Percentiles rank a stretch among this genome's conserved stretches.
Evolutionary conservation across 2,797 vertebrate genomes (phyloP).

Genomic region (Erithacus rubecula): DNA sequence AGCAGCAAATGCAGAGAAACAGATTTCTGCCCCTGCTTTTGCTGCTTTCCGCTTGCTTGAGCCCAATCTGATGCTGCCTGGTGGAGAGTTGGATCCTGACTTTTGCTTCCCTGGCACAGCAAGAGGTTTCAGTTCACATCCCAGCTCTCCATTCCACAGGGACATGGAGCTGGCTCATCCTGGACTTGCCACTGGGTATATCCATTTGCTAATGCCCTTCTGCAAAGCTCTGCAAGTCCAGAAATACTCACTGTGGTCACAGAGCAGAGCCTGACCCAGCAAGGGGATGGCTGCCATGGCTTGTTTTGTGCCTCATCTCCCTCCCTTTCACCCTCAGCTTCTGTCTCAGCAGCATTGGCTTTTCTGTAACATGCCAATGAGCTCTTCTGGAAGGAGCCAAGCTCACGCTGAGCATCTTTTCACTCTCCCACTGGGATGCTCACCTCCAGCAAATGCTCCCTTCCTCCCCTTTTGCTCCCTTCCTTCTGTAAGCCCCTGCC

Average conservation of each 20-base stretch:
- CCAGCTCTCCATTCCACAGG: background rate
- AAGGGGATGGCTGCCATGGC: background rate
- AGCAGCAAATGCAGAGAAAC: background rate
- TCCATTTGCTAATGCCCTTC: slow-evolving; percentile 46
- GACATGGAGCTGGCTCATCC: rapidly evolving
- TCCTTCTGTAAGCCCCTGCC: background rate
- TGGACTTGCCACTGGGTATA: background rate
- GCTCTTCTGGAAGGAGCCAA: background rate
- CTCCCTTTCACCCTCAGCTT: background rate
- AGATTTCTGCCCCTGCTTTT: background rate
- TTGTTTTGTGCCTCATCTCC: background rate
- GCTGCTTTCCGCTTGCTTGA: background rate
- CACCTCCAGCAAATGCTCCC: background rate
- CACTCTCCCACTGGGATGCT: background rate
- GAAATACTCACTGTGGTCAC: slow-evolving; percentile 62
- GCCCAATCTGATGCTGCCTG: background rate
- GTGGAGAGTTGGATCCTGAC: rapidly evolving
- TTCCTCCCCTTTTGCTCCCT: background rate
- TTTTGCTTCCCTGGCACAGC: background rate
- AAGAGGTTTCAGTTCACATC: background rate
- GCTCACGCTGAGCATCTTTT: background rate
- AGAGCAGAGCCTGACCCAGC: background rate
- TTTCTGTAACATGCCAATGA: background rate
- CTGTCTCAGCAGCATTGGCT: background rate
- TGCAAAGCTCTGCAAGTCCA: slow-evolving; percentile 68